Evolutionary conservation across 1,140 invertebrate species (phyloP).

Genomic region (Glossosoma conforme): DNA sequence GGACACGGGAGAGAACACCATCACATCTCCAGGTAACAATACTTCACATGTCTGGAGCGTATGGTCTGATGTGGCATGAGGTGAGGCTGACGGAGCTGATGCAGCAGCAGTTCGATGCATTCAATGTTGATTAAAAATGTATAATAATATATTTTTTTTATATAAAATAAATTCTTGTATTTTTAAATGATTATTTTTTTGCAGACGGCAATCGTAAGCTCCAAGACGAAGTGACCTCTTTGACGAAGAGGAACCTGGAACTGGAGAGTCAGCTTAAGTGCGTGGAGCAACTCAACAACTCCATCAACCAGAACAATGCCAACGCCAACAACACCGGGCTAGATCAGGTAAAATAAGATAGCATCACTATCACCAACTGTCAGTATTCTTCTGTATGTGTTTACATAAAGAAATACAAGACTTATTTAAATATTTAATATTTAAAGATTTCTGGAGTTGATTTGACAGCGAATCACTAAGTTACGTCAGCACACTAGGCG

Average conservation of each 20-base stretch:
- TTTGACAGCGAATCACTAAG: no score
- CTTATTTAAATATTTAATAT: no score
- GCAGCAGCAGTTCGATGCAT: neutral
- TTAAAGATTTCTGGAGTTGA: no score
- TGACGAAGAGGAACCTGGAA: conserved; percentile 80
- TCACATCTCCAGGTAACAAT: conserved; percentile 15
- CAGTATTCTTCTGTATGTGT: conserved; percentile 8
- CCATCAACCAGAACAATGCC: conserved; percentile 29
- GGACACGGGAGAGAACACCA: conserved; percentile 27
- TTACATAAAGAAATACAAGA: neutral
- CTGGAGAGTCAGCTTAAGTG: conserved; percentile 70
- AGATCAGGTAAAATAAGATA: conserved; percentile 22
- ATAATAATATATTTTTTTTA: conserved; percentile 1
- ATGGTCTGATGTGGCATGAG: neutral
- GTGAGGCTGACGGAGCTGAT: neutral
- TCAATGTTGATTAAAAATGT: neutral
- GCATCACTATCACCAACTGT: neutral
- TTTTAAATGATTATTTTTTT: conserved; percentile 3
- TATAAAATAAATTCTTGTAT: neutral
- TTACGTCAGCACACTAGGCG: no score
- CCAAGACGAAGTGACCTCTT: conserved; percentile 75
- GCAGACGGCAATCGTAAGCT: conserved; percentile 35
- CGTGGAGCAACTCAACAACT: conserved; percentile 51
- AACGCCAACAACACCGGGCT: conserved; percentile 24
- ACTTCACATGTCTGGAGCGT: neutral